Evolutionary conservation across 2,797 vertebrate genomes (phyloP).

Genomic region (Sciurus vulgaris): DNA sequence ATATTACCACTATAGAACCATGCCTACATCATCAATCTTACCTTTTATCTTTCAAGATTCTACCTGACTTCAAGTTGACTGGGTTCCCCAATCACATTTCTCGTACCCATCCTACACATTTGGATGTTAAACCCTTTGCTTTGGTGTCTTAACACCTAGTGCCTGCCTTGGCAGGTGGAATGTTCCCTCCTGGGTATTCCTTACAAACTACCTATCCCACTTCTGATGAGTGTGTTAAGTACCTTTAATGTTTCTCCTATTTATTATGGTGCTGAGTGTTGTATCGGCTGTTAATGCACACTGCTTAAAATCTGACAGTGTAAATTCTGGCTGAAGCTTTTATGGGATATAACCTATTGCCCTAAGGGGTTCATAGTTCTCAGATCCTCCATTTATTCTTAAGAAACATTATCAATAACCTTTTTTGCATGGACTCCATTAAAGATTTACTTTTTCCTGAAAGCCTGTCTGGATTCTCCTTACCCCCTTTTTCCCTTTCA

Average conservation of each 20-base stretch:
- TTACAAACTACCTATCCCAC: not conserved
- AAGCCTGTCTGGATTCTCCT: not conserved
- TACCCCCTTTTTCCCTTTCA: not conserved
- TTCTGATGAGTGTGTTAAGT: not conserved
- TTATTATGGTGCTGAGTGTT: not conserved
- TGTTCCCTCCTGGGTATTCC: not conserved
- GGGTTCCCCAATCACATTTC: constrained; percentile 23
- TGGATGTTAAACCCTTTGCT: not conserved
- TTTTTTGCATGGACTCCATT: not conserved
- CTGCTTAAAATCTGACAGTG: not conserved
- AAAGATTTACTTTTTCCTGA: not conserved
- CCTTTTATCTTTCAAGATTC: constrained; percentile 37
- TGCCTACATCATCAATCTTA: not conserved
- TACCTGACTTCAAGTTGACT: constrained; percentile 12
- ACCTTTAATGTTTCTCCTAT: not conserved
- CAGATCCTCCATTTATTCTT: not conserved
- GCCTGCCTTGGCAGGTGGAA: not conserved
- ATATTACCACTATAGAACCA: not conserved
- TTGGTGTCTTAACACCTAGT: not conserved
- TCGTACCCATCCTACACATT: not conserved
- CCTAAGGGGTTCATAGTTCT: not conserved
- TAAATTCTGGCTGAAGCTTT: not conserved
- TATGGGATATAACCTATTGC: not conserved
- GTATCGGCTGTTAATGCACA: not conserved
- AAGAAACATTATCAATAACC: not conserved